Conservation (phyloP, 2,797 vertebrate species). For the Pseudochirops cupreus region DNA sequence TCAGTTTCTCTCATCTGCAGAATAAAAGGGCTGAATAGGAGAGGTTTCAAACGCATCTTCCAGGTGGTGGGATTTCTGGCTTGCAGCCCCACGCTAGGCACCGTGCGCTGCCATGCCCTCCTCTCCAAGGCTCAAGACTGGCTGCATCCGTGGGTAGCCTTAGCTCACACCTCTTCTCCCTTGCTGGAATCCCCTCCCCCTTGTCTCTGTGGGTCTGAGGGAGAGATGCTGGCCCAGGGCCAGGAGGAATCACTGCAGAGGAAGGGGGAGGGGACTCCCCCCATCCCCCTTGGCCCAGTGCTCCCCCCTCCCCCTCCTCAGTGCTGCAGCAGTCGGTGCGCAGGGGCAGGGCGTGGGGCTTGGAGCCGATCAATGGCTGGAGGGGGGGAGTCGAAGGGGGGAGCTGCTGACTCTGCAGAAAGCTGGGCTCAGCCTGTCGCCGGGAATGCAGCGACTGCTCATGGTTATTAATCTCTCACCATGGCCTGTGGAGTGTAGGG, state of each 20-base stretch:
- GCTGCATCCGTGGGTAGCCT: background rate
- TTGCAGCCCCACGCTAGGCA: background rate
- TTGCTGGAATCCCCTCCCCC: background rate
- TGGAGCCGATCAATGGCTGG: constrained; percentile 2
- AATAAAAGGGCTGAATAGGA: background rate
- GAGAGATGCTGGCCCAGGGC: background rate
- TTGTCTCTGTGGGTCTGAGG: background rate
- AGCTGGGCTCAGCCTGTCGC: background rate
- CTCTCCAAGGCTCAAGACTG: background rate
- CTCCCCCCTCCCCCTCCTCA: background rate
- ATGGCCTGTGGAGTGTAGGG: background rate
- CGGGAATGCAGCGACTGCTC: constrained; percentile 1
- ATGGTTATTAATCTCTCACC: constrained; percentile 2
- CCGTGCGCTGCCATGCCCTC: background rate
- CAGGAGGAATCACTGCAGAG: background rate
- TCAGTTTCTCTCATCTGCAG: background rate
- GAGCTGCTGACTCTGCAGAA: background rate
- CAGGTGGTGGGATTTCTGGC: background rate
- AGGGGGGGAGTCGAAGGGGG: background rate
- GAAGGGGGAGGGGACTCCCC: background rate
- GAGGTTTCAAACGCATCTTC: background rate
- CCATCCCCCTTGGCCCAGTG: background rate
- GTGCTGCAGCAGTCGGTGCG: background rate
- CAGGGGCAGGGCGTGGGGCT: constrained; percentile 7
- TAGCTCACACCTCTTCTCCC: background rate